A percentile compares a stretch with the other conserved stretches of the same genome.
phyloP scores from a whole-genome alignment of 2,888 invertebrate species.

The Pterostichus madidus region DNA sequence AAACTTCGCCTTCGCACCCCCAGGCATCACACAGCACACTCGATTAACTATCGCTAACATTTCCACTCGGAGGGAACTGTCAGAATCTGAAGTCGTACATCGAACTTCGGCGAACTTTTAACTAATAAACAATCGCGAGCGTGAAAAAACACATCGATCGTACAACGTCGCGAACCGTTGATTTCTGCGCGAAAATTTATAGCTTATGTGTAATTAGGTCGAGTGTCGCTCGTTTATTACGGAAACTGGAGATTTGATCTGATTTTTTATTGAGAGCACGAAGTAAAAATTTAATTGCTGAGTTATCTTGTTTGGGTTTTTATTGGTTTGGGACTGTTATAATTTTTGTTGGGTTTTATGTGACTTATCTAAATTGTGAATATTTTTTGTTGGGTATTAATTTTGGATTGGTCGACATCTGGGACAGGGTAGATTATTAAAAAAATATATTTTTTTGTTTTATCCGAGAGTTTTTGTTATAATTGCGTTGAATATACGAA shows the following conservation, averaged over 20 bases:
- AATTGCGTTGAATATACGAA: too few species aligned
- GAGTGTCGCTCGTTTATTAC: conserved; percentile 53
- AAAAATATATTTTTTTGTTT: too few species aligned
- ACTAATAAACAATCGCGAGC: conserved; percentile 39
- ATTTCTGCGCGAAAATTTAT: conserved; percentile 47
- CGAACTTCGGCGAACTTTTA: conserved; percentile 15
- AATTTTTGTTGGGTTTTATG: conserved; percentile 5
- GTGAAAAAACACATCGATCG: conserved; percentile 41
- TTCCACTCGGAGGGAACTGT: not conserved
- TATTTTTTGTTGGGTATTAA: not conserved
- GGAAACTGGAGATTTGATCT: conserved; percentile 51
- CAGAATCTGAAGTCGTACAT: conserved; percentile 2
- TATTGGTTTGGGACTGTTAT: not conserved
- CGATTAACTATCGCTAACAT: conserved; percentile 12
- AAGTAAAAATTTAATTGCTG: conserved; percentile 45
- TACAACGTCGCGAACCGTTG: conserved; percentile 1
- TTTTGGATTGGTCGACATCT: not conserved
- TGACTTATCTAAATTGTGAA: not conserved
- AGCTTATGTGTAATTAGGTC: conserved; percentile 59
- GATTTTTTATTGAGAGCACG: conserved; percentile 21
- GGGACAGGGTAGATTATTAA: not conserved
- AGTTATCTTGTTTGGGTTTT: conserved; percentile 16
- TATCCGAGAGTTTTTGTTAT: too few species aligned
- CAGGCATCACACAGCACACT: not conserved
- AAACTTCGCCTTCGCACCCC: not conserved